These are phyloP conservation scores for Pangasius macronema DNA, from an alignment of 2,797 vertebrate species.

Conservation along the genomic window DNA sequence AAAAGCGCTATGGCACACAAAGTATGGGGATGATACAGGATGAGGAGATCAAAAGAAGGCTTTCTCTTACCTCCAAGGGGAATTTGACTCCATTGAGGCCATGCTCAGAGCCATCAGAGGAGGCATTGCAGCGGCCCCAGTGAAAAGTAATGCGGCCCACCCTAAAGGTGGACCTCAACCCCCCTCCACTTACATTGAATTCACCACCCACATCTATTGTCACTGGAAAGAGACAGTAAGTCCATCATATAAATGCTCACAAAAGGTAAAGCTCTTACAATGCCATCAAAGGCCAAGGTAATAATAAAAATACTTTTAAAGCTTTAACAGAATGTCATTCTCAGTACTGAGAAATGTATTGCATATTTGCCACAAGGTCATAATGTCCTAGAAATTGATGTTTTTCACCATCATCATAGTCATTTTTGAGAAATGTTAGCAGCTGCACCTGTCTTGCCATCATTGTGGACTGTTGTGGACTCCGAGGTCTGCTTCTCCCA, in stretches of 20 bases:
- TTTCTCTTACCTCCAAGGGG: constrained; percentile 88
- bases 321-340: background rate
- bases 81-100: constrained; percentile 89
- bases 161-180: constrained; percentile 84
- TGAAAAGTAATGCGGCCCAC: constrained; percentile 93
- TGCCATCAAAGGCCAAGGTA: constrained; percentile 2
- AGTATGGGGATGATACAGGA: background rate
- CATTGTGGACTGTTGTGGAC: constrained; percentile 86
- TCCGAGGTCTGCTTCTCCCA: constrained; percentile 83
- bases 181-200: constrained; percentile 88
- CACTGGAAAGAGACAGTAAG: constrained; percentile 73
- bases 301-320: background rate
- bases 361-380: background rate
- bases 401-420: background rate
- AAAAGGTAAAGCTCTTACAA: constrained; percentile 25
- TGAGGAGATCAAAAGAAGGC: constrained; percentile 7
- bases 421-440: background rate
- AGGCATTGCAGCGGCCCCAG: constrained; percentile 94
- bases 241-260: constrained; percentile 2
- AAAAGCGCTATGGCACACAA: background rate
- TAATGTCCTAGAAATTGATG: background rate
- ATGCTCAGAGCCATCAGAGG: constrained; percentile 94
- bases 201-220: constrained; percentile 89
- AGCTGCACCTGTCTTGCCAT: constrained; percentile 92
- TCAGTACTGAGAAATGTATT: background rate